Evolutionary conservation across 2,797 vertebrate genomes (phyloP).

Genomic region (Onychomys arenicola): DNA sequence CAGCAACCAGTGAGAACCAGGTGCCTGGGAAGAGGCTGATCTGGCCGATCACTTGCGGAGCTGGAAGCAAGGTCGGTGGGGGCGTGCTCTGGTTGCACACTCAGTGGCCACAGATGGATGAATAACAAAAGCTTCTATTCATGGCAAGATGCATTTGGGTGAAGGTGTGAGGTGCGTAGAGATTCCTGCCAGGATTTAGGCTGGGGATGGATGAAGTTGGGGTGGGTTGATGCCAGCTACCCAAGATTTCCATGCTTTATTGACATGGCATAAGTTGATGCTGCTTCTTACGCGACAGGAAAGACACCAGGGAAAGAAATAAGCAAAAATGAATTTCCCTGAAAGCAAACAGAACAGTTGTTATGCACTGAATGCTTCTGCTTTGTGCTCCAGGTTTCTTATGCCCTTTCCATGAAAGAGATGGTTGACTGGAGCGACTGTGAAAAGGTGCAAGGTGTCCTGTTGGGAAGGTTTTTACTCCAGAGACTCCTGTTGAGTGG

Average conservation of each 20-base stretch:
- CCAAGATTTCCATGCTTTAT: not conserved
- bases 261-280: not conserved
- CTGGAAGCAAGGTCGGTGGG: not conserved
- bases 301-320: not conserved
- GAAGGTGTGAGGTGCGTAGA: not conserved
- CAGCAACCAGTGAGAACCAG: not conserved
- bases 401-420: not conserved
- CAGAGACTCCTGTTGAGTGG: not conserved
- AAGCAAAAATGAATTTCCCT: not conserved
- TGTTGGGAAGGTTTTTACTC: not conserved
- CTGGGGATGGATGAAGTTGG: not conserved
- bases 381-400: not conserved
- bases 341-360: not conserved
- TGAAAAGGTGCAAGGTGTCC: not conserved
- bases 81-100: not conserved
- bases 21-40: not conserved
- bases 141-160: not conserved
- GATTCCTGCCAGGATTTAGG: constrained; percentile 46
- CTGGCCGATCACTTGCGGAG: not conserved
- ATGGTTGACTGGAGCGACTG: not conserved
- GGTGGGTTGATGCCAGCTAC: not conserved
- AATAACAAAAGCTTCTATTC: not conserved
- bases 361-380: not conserved
- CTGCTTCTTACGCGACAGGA: not conserved
- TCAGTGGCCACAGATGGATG: not conserved